Base-by-base conservation (phyloP, 64 coral and sea anemone species). In the Montipora sp. region DNA sequence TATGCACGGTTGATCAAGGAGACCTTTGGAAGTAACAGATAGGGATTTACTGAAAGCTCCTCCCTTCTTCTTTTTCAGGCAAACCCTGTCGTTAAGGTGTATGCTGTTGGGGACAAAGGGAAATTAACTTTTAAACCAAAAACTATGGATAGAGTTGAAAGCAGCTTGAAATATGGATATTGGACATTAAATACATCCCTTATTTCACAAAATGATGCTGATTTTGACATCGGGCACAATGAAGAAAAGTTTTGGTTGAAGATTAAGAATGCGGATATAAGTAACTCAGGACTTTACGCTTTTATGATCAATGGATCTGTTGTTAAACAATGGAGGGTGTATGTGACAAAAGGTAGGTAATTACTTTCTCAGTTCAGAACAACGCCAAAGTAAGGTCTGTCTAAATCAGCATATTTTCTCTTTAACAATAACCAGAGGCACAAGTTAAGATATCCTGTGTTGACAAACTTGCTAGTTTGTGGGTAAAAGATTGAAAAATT, bases 231-330 rank as follows among this genome's bases (percentile, higher is more conserved):
- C 70, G 82, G 82, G 70, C n/a, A n/a, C 9, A 84, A 20, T 44
- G 13, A 7, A 15, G 60, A 15, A 63, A 84, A n/a, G 59, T 69
- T 84, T 19, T 84, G 82, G 82, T 71, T 84, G 44, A 70, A 22
- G 59, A 84, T 84, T 20, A 84, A 47, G 46, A 71, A 49, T 18
- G 82, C 46, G 46, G 14, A 84, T 18, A 49, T 9, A 16, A n/a
- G 44, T 48, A 67, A 84, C 15, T 71, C 61, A 70, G 82, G 82
- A 16, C 15, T 12, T 0, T 84, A 84, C 67, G 69, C 82, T 21
- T 84, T 84, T 19, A 19, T 48, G 46, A 16, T 84, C 2, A 84
- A 84, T 71, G 82, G 63, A n/a, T n/a, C 82, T 51, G 82, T 71
- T 84, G 12, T 84, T 21, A n/a, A 18, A 20, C 61, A 13, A n/a